Evolutionary conservation across 2,888 invertebrate species (phyloP), one percentile per base, ranked within the genome.

Genomic region (Trissoscelio sp.): DNA sequence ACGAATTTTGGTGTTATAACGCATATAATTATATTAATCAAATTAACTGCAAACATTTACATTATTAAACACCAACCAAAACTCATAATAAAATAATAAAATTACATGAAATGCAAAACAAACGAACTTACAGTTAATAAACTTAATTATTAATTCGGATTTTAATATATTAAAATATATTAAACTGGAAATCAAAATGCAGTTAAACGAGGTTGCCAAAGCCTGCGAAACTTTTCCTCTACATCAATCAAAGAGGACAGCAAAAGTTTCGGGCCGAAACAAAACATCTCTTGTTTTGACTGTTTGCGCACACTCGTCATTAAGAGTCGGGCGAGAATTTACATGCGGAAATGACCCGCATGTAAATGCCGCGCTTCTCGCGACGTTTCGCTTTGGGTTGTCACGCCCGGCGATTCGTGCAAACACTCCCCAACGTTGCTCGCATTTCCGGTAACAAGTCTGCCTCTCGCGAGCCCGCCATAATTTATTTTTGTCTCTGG

Each of bases 401-500:
- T 60, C 67, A 62, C 34, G 24, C 66, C 14, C 11, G 42, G 31
- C 18, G 55, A 60, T 62, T 67, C 69, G 60, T 18, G 44, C 66
- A 60, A 74, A 79, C 62, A 16, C 55, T 72, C 20, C 28, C 11
- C 37, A 28, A 51, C 53, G 53, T 34, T 60, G 24, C 34, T 69
- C 37, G 51, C 31, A 48, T 73, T 80, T 74, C 67, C 79, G 60
- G 37, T 69, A 69, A 69, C 74, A 69, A 74, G 69, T 69, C 44
- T 14, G 62, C 24, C 48, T 5, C 12, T 7, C 18, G 48, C 62
- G 74, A 80, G 62, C 24, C 48, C 7, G 18, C 11, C 18, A 57
- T 69, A 80, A 80, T 73, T 80, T 69, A 69, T 80, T 80, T 74
- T 67, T 46, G 58, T 60, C 57, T 62, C 37, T 24, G 34, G 53